Base-by-base conservation (phyloP, 2,888 invertebrate genomes). In the Acrobasis consociella region DNA sequence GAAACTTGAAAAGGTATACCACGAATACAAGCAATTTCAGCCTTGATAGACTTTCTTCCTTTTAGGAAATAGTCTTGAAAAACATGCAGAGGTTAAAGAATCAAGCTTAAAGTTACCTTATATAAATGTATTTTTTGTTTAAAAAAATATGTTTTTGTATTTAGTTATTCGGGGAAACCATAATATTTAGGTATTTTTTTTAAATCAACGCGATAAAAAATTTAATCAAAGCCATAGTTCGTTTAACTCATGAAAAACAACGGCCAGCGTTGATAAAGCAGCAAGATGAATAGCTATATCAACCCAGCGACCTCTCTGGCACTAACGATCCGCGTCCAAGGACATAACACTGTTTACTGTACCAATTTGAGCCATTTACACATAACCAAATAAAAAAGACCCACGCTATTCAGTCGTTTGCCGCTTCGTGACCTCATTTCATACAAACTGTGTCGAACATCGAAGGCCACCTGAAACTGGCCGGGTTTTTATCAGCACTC, bases 401-500 rank as follows among this genome's bases (percentile, higher is more conserved):
- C 78, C 70, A 58, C 67, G 65, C 65, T 68, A 66, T 67, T 72
- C 69, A 62, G 55, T 61, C 64, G 46, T 46, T 55, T 58, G 59
- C 60, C 53, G 56, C 56, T 55, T 58, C 60, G 53, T 67, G 70
- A 69, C 65, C 71, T 64, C 52, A 53, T 58, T 62, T 62, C 58
- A 62, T 65, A 69, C 68, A 64, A 56, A 66, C 63, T 65, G 63
- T 63, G 64, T 63, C 67, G 59, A 72, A 70, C 71, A 64, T 68
- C 64, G 75, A 62, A 75, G 82, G 63, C 78, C 85, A 76, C 60
- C 55, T 68, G 67, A 75, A 62, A 74, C 74, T 85, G 83, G 85
- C 64, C 69, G 65, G 65, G 56, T 67, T 68, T 76, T 82, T 86
- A 89, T 89, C 87, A 80, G 69, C 67, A 71, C 72, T 74, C 76